Evolutionary conservation across 2,888 invertebrate species (phyloP).

Genomic region (Chymomyza amoena): DNA sequence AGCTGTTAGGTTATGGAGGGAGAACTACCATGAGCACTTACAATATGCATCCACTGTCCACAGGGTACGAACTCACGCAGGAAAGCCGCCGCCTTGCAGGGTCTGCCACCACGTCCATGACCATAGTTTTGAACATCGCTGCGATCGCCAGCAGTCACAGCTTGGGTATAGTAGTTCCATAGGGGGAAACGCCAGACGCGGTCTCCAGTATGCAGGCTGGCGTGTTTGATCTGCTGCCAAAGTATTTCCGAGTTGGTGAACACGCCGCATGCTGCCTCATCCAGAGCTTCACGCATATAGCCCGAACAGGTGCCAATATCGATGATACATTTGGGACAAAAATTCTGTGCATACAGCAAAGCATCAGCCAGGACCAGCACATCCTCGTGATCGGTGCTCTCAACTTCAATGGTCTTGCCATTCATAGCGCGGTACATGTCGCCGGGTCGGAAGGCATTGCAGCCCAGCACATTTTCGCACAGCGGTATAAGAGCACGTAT

Average conservation of each 20-base stretch:
- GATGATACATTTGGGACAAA: conserved; percentile 83
- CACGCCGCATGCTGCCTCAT: conserved; percentile 50
- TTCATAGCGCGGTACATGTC: conserved; percentile 80
- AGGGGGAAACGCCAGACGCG: conserved; percentile 90
- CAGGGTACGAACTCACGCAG: conserved; percentile 83
- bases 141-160: conserved; percentile 77
- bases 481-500: conserved; percentile 85
- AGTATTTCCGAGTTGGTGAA: no score
- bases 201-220: conserved; percentile 86
- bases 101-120: conserved; percentile 78
- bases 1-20: no score
- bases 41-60: conserved; percentile 86
- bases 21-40: no score
- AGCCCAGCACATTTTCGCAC: conserved; percentile 88
- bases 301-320: conserved; percentile 89
- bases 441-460: conserved; percentile 86
- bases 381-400: conserved; percentile 88
- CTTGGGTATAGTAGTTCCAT: conserved; percentile 82
- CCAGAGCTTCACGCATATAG: conserved; percentile 83
- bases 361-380: conserved; percentile 76
- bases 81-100: conserved; percentile 88
- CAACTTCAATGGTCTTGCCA: conserved; percentile 77
- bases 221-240: conserved; percentile 80
- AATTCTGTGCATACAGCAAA: conserved; percentile 83
- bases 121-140: conserved; percentile 79